Conservation (phyloP, 1,140 invertebrate genomes). For the Branchinecta lynchi region DNA sequence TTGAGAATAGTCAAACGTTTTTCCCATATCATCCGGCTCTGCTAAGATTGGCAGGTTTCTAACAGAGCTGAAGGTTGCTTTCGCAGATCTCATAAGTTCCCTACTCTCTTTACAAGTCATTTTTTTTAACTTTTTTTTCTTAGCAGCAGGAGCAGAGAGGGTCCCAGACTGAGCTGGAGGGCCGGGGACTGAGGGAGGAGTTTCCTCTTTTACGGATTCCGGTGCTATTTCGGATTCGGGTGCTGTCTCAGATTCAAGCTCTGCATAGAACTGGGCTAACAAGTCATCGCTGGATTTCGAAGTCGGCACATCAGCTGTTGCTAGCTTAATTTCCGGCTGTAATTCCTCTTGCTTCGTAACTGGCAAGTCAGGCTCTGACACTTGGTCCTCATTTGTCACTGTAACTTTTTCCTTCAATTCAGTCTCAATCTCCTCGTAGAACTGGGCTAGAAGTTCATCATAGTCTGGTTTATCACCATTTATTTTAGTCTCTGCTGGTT, state of each 20-base stretch:
- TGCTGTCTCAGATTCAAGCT: neutral
- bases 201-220: neutral
- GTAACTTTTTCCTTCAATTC: neutral
- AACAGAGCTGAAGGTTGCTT: neutral
- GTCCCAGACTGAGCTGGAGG: neutral
- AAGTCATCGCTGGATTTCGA: neutral
- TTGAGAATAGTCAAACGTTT: neutral
- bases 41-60: neutral
- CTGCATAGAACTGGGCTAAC: conserved; percentile 6
- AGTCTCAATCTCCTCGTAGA: neutral
- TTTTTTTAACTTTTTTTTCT: neutral
- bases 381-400: neutral
- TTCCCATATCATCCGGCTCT: neutral
- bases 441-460: neutral
- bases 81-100: neutral
- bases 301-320: no score
- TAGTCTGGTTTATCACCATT: neutral
- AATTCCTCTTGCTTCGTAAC: no score
- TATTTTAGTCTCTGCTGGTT: neutral
- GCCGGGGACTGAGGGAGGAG: neutral
- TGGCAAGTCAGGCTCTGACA: no score
- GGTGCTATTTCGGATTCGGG: neutral
- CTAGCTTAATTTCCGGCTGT: no score
- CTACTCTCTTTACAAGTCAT: neutral
- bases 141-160: neutral